Evolutionary conservation across 92 coral and sea anemone species (phyloP), one percentile per base, ranked within the genome.

Genomic region (Galaxea fascicularis): DNA sequence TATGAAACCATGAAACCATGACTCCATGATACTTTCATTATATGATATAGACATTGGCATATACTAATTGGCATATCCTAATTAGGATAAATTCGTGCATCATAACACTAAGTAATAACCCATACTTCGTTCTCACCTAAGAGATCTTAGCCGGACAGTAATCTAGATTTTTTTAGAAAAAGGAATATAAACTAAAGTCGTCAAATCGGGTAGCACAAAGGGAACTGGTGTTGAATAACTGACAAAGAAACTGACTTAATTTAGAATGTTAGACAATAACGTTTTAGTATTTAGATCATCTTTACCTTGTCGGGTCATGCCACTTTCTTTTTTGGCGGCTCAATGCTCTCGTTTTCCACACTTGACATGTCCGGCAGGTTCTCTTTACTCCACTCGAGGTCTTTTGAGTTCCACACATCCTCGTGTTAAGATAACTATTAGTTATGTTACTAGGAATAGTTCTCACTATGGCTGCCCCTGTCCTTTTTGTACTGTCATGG

Each of bases 311-410:
- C 70, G 14, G 39, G 39, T 28, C 39, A 14, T 29, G 70, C 29
- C 10, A 64, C 39, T 64, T 64, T 22, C 70, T 64, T 64, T 53
- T 53, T 53, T 53, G 59, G 59, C 59, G 59, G 59, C 59, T 53
- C 59, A 53, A 16, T 53, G 70, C 31, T 24, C 66, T 59, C 66
- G 21, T 18, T 18, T 24, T 59, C 66, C 27, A 18, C 24, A 24
- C 66, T 18, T 18, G 24, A 59, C 21, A 46, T 46, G 51, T 53
- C 59, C 59, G 20, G 20, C 59, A 12, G 59, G 70, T 64, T 64
- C 5, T 64, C 41, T 22, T 64, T 15, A 29, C 70, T 24, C 70
- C 70, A 64, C 70, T 64, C 59, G 15, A 53, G 59, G 11, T 53
- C 16, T 53, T 53, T 29, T 24, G 41, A 8, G 29, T 64, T 64